Percentiles rank a stretch among this genome's conserved stretches.
Evolutionary conservation across 1,140 invertebrate species (phyloP).

Genomic region (Hylaeus anthracinus): DNA sequence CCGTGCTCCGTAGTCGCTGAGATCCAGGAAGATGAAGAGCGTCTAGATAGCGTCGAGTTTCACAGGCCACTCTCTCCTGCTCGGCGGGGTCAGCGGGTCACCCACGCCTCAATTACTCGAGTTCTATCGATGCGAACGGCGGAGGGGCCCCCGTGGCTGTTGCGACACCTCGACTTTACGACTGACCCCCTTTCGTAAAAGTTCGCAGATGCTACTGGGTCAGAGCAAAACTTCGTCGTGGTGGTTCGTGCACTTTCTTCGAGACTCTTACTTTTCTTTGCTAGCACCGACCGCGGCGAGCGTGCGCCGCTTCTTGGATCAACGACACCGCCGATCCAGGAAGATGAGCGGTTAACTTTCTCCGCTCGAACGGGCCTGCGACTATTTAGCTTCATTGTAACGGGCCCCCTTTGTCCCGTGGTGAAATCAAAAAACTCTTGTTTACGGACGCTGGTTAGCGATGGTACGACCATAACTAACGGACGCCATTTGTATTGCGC

Average conservation of each 20-base stretch:
- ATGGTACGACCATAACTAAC: too few relatives aligned
- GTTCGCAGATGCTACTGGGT: conserved; percentile 18
- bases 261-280: conserved; percentile 38
- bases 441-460: conserved; percentile 1
- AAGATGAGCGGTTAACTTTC: conserved; percentile 41
- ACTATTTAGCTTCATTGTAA: conserved; percentile 34
- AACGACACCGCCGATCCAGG: conserved; percentile 44
- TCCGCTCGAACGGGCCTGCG: conserved; percentile 30
- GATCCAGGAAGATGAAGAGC: conserved; percentile 57
- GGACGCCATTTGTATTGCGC: too few relatives aligned
- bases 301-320: not conserved
- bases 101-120: conserved; percentile 32
- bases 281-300: not conserved
- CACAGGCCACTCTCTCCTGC: conserved; percentile 34
- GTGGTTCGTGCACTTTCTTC: conserved; percentile 27
- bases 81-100: conserved; percentile 40
- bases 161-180: conserved; percentile 27
- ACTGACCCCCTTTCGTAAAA: not conserved
- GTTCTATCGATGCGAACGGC: not conserved
- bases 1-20: not conserved
- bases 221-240: not conserved
- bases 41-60: conserved; percentile 35
- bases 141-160: not conserved
- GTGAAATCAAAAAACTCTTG: conserved; percentile 34
- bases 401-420: not conserved